Conservation (phyloP, 2,113 vertebrate species). For the Hystrix brachyura region DNA sequence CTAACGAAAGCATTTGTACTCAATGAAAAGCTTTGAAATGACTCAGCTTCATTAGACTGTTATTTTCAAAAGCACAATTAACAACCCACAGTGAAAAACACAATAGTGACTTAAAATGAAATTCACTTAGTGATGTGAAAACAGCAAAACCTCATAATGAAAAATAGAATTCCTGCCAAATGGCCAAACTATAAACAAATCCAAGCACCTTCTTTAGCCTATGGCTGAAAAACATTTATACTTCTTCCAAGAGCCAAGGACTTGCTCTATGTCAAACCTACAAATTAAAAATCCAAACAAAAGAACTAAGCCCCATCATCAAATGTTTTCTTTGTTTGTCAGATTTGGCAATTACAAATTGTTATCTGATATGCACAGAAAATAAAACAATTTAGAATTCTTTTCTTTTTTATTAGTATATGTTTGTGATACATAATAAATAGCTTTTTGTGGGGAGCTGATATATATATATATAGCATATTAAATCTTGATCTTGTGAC, state of each 20-base stretch:
- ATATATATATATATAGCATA: background rate
- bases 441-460: background rate
- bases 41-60: background rate
- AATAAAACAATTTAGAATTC: conserved; percentile 75
- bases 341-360: conserved; percentile 78
- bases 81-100: conserved; percentile 38
- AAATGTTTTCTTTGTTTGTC: conserved; percentile 80
- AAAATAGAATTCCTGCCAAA: background rate
- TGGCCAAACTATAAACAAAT: background rate
- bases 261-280: conserved; percentile 64
- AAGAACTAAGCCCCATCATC: conserved; percentile 67
- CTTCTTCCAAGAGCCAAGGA: conserved; percentile 40
- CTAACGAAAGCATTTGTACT: background rate
- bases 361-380: conserved; percentile 78
- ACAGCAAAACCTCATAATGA: conserved; percentile 36
- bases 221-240: background rate
- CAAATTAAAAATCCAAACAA: conserved; percentile 72
- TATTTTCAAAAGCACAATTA: conserved; percentile 59
- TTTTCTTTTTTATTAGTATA: background rate
- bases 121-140: conserved; percentile 17
- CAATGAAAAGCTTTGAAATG: conserved; percentile 32
- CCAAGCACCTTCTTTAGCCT: fast-evolving
- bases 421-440: background rate
- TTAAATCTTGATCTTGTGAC: background rate
- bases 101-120: conserved; percentile 9